Conservation (phyloP, 1,140 invertebrate genomes). For the Dendroctonus ponderosae region DNA sequence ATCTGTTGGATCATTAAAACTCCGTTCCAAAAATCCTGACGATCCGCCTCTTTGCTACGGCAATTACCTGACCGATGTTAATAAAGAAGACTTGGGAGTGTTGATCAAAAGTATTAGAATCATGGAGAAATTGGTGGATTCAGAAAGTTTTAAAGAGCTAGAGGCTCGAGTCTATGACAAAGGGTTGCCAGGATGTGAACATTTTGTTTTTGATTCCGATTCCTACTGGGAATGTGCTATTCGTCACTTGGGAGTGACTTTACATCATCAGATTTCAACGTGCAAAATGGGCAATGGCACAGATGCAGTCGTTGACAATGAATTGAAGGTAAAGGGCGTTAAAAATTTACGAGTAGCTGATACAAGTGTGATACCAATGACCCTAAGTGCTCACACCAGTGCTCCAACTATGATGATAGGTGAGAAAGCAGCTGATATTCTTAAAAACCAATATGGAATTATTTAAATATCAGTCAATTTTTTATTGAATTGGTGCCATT, state of each 20-base stretch:
- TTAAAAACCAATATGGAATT: slow-evolving; percentile 48
- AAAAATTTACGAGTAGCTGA: slow-evolving; percentile 71
- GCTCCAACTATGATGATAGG: slow-evolving; percentile 59
- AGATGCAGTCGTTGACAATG: slow-evolving; percentile 69
- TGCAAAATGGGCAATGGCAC: slow-evolving; percentile 75
- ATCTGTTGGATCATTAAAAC: slow-evolving; percentile 60
- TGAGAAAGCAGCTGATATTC: slow-evolving; percentile 58
- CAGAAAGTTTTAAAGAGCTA: slow-evolving; percentile 44
- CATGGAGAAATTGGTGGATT: slow-evolving; percentile 41
- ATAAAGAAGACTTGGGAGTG: slow-evolving; percentile 50
- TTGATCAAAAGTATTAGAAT: slow-evolving; percentile 48
- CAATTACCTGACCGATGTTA: slow-evolving; percentile 59
- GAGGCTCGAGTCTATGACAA: slow-evolving; percentile 49
- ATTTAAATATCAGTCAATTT: neutral
- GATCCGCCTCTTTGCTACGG: slow-evolving; percentile 65
- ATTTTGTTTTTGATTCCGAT: slow-evolving; percentile 51
- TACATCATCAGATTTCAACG: slow-evolving; percentile 71
- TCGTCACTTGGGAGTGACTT: slow-evolving; percentile 60
- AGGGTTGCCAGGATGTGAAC: slow-evolving; percentile 54
- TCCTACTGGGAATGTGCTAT: slow-evolving; percentile 75
- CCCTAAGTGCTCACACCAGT: slow-evolving; percentile 59
- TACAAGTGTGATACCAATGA: slow-evolving; percentile 71
- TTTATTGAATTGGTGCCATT: too few relatives aligned
- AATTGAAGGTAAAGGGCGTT: slow-evolving; percentile 69
- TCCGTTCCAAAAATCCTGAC: slow-evolving; percentile 61